Conservation (phyloP, 2,113 vertebrate species). For the Oxygymnocypris stewartii region DNA sequence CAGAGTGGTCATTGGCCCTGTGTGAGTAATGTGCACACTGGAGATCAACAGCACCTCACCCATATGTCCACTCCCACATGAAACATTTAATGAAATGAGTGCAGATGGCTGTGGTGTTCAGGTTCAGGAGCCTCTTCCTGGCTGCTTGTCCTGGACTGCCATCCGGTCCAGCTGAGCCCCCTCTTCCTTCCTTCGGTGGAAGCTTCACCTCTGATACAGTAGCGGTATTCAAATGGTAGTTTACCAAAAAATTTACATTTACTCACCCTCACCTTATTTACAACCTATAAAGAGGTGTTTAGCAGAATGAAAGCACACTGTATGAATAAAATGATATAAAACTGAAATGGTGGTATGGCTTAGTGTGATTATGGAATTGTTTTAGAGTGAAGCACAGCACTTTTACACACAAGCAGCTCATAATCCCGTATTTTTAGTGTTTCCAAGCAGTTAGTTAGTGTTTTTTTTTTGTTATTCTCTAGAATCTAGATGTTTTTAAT, state of each 20-base stretch:
- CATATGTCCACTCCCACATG: not conserved
- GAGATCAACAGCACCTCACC: not conserved
- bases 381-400: not conserved
- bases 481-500: not conserved
- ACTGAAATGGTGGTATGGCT: not conserved
- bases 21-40: not conserved
- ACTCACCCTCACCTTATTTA: not conserved
- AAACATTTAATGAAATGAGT: slow-evolving; percentile 27
- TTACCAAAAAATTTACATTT: not conserved
- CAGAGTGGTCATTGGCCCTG: not conserved
- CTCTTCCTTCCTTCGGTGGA: slow-evolving; percentile 60
- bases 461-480: too few species aligned
- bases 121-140: slow-evolving; percentile 58
- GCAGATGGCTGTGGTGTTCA: slow-evolving; percentile 45
- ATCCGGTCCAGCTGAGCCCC: slow-evolving; percentile 50
- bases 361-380: not conserved
- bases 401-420: not conserved
- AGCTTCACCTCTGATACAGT: slow-evolving; percentile 21
- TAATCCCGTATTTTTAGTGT: not conserved
- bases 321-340: not conserved
- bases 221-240: not conserved
- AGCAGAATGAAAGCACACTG: not conserved
- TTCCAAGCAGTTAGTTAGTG: not conserved
- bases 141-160: slow-evolving; percentile 51
- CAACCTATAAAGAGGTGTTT: not conserved